These are phyloP conservation scores for Proisotoma minuta DNA, from an alignment of 2,888 invertebrate species.

Conservation along the genomic window DNA sequence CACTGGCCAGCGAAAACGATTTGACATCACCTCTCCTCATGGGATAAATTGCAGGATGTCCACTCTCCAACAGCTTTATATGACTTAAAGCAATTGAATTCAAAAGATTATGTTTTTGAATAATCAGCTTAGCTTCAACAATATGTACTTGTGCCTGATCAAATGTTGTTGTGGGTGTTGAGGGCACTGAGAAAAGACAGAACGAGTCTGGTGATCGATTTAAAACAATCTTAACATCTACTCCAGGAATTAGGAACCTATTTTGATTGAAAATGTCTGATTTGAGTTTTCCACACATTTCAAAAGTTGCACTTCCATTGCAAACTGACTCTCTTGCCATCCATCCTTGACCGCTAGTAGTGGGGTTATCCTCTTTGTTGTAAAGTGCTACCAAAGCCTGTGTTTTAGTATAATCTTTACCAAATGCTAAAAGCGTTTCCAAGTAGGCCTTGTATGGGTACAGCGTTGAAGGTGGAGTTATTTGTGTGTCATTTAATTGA, in stretches of 20 bases:
- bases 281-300: background rate
- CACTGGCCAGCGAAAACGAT: constrained; percentile 10
- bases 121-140: background rate
- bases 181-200: background rate
- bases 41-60: background rate
- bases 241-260: background rate
- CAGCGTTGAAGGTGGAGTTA: background rate
- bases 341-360: background rate
- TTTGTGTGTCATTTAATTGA: constrained; percentile 10
- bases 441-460: constrained; percentile 7
- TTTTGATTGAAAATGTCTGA: background rate
- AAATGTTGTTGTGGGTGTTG: background rate
- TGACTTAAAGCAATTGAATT: background rate
- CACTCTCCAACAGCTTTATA: background rate
- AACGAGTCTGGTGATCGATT: background rate
- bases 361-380: background rate
- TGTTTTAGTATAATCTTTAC: constrained; percentile 8
- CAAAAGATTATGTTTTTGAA: background rate
- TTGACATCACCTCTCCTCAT: constrained; percentile 10
- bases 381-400: background rate
- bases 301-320: background rate
- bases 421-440: constrained; percentile 4
- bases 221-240: background rate
- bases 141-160: background rate
- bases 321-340: background rate